phyloP scores from a whole-genome alignment of 2,888 invertebrate species.

The Agonum fuliginosum region DNA sequence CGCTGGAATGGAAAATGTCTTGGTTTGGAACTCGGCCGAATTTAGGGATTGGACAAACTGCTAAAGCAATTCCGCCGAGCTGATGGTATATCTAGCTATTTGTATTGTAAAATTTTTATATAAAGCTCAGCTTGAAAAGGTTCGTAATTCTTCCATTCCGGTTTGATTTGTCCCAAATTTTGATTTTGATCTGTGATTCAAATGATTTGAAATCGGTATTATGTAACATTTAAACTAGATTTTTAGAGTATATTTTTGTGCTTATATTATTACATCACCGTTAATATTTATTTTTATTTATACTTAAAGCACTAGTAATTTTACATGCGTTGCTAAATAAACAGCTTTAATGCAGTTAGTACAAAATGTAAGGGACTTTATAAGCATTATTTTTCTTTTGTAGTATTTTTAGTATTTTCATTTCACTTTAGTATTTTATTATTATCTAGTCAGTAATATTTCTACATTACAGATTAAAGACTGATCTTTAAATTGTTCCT shows the following conservation, averaged over 20 bases:
- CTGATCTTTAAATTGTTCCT: conserved; percentile 43
- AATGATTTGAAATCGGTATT: background rate
- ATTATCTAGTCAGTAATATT: conserved; percentile 25
- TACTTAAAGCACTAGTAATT: background rate
- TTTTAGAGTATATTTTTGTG: background rate
- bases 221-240: background rate
- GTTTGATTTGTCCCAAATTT: background rate
- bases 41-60: conserved; percentile 74
- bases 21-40: conserved; percentile 81
- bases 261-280: conserved; percentile 10
- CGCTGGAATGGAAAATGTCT: conserved; percentile 84
- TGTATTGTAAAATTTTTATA: conserved; percentile 45
- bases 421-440: conserved; percentile 33
- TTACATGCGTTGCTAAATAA: background rate
- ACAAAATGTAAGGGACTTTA: conserved; percentile 15
- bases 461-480: conserved; percentile 13
- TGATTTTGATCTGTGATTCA: conserved; percentile 29
- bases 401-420: background rate
- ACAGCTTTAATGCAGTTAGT: conserved; percentile 23
- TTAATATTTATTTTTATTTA: conserved; percentile 17
- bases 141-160: conserved; percentile 38
- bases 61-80: conserved; percentile 75
- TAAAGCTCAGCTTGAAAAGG: conserved; percentile 22
- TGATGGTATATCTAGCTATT: conserved; percentile 55
- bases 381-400: conserved; percentile 10